Percentiles rank a stretch among this genome's conserved stretches.
These are phyloP conservation scores for Myiothlypis coronata DNA, from an alignment of 2,797 vertebrate species.

Conservation along the genomic window DNA sequence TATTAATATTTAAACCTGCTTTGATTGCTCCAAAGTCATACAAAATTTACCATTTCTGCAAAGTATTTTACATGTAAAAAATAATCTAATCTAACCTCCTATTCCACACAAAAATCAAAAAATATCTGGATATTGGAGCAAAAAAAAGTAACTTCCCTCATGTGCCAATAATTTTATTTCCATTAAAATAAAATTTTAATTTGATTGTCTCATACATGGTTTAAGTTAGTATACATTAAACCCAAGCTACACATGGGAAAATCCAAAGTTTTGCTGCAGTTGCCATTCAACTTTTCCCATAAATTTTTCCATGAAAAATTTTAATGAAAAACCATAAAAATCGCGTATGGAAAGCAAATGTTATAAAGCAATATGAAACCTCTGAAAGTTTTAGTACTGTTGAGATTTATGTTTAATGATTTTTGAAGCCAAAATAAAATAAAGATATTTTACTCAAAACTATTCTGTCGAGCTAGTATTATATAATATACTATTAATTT, in stretches of 20 bases:
- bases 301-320: not conserved
- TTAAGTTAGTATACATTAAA: not conserved
- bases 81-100: not conserved
- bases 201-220: not conserved
- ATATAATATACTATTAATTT: not conserved
- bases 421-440: not conserved
- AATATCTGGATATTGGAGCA: not conserved
- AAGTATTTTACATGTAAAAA: not conserved
- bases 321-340: not conserved
- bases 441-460: not conserved
- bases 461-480: not conserved
- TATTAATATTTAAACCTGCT: not conserved
- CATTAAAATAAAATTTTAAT: not conserved
- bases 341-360: not conserved
- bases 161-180: not conserved
- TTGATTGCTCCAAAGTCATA: not conserved
- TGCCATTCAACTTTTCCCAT: not conserved
- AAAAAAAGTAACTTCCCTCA: not conserved
- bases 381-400: not conserved
- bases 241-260: not conserved
- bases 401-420: not conserved
- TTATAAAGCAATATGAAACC: not conserved
- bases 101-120: not conserved
- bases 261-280: not conserved
- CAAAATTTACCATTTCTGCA: not conserved